phyloP scores from a whole-genome alignment of 2,888 invertebrate species.

The Conchocele bisecta region DNA sequence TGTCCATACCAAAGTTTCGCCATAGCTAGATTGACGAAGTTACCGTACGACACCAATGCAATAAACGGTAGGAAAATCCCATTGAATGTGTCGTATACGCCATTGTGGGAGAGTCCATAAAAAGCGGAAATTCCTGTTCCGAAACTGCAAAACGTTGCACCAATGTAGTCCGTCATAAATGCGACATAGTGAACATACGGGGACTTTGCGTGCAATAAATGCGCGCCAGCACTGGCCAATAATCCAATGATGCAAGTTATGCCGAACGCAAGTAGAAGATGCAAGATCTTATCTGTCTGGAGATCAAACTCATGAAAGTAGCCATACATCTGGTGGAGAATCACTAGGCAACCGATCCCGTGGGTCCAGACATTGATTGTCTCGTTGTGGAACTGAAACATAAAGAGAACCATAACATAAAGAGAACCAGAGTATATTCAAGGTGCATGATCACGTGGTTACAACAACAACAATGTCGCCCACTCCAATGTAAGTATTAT shows the following conservation, averaged over 20 bases:
- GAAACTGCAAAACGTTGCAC: conserved; percentile 55
- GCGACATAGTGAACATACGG: conserved; percentile 57
- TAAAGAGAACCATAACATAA: too few relatives aligned
- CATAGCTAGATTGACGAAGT: conserved; percentile 52
- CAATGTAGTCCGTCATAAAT: conserved; percentile 65
- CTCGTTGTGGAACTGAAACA: conserved; percentile 76
- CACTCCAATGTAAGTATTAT: too few relatives aligned
- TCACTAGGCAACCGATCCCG: conserved; percentile 58
- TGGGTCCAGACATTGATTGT: conserved; percentile 77
- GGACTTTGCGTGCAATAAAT: conserved; percentile 61
- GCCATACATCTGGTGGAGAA: conserved; percentile 54
- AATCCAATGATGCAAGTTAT: conserved; percentile 52
- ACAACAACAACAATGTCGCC: too few relatives aligned
- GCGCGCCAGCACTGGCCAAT: conserved; percentile 54
- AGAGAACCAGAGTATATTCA: too few relatives aligned
- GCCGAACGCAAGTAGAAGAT: conserved; percentile 61
- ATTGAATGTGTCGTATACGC: conserved; percentile 35
- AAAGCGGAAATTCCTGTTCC: conserved; percentile 56
- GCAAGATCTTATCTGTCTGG: conserved; percentile 62
- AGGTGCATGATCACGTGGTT: too few relatives aligned
- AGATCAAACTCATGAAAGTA: conserved; percentile 67
- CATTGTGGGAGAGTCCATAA: conserved; percentile 51
- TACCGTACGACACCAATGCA: conserved; percentile 46
- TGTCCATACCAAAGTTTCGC: conserved; percentile 60
- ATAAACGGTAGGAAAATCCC: conserved; percentile 42